Base-by-base conservation (phyloP, 2,797 vertebrate species). In the Urocyon cinereoargenteus region DNA sequence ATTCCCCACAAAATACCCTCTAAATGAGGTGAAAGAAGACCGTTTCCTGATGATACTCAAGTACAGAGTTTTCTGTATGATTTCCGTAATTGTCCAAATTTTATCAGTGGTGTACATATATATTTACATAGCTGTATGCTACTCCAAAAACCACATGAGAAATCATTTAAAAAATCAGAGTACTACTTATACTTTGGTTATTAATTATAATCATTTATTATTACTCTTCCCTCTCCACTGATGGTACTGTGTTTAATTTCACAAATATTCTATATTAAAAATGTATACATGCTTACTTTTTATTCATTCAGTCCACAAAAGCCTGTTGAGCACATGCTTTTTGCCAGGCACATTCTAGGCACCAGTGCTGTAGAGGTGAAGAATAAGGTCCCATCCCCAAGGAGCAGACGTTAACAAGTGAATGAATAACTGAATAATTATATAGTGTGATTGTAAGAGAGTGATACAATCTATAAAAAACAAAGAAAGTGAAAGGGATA, bases 181-280 rank as follows among this genome's bases (percentile, higher is more conserved):
- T 75, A 86, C 19, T 31, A 75, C 34, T 87, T 96, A 34, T 34
- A 57, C 19, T 72, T 78, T 90, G 73, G 16, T 45, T 40, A 34
- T 73, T 28, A 26, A 24, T 82, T 93, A 11, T 64, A 16, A 64
- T 62, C n/a, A 64, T 86, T 62, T 24, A 24, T 45, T 66, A 31
- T 83, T 86, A 34, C 28, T 64, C 31, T 89, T 72, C 22, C 24
- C 2, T 83, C 62, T 40, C 64, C 18, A 36, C 21, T 61, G 11
- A 72, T 26, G 2, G 34, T 53, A 22, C 3, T 68, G 5, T 86
- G 24, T 95, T 90, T 53, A 72, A 34, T 51, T 77, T 72, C 34
- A 96, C 36, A 94, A 57, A 40, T 59, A 66, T 66, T 94, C 57
- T 83, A 0, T 83, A 64, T 90, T 88, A 55, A 90, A 78, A 86